Percentiles rank a stretch among this genome's conserved stretches.
Evolutionary conservation across 1,140 invertebrate species (phyloP).

Genomic region (Diabrotica virgifera): DNA sequence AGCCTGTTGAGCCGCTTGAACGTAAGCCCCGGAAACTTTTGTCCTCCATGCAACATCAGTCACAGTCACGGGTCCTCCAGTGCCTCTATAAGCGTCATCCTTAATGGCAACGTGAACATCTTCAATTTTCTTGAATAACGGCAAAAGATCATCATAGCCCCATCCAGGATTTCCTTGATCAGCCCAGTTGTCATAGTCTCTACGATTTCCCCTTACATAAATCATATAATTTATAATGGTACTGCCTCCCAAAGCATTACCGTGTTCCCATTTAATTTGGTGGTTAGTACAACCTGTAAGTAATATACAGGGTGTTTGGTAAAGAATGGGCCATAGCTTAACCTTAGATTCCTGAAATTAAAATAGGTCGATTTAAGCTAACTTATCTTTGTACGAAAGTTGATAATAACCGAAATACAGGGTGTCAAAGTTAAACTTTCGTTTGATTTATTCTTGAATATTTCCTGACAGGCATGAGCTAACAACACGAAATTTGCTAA

Average conservation of each 20-base stretch:
- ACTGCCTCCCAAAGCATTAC: constrained; percentile 57
- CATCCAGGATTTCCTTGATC: constrained; percentile 80
- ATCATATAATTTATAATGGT: constrained; percentile 66
- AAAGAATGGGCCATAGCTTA: no score
- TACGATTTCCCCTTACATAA: constrained; percentile 70
- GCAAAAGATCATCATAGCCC: constrained; percentile 79
- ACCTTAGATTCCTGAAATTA: no score
- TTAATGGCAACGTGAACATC: constrained; percentile 49
- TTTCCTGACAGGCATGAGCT: no score
- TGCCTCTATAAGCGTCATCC: constrained; percentile 53
- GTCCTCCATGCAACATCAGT: constrained; percentile 56
- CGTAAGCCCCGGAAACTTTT: constrained; percentile 60
- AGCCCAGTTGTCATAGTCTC: constrained; percentile 87
- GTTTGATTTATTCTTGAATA: no score
- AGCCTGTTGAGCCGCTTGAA: constrained; percentile 72
- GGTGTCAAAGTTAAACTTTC: no score
- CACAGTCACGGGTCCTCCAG: constrained; percentile 37
- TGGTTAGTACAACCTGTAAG: constrained; percentile 52
- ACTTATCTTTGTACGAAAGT: no score
- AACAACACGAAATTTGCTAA: no score
- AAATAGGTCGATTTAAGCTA: no score
- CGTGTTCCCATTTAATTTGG: constrained; percentile 57
- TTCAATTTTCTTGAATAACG: constrained; percentile 82
- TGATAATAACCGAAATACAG: no score
- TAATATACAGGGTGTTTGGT: no score